These are phyloP conservation scores for Zeuzera pyrina DNA, from an alignment of 2,888 invertebrate species.

Conservation along the genomic window DNA sequence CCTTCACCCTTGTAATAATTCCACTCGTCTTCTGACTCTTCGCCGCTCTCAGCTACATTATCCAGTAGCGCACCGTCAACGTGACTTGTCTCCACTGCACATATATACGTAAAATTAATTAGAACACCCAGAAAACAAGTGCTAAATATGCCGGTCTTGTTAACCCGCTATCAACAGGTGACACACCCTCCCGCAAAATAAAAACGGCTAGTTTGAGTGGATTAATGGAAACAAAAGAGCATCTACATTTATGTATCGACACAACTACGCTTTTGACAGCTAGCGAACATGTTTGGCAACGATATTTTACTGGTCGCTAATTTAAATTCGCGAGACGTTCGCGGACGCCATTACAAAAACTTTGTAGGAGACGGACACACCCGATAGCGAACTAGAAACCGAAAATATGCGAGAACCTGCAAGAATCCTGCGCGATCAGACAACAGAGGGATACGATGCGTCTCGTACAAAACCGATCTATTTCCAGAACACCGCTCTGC, in stretches of 20 bases:
- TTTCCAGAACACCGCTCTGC: constrained; percentile 69
- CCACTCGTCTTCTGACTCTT: constrained; percentile 91
- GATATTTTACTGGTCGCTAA: constrained; percentile 62
- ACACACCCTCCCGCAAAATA: constrained; percentile 48
- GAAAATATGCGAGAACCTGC: constrained; percentile 28
- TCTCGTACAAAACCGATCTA: constrained; percentile 57
- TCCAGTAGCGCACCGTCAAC: constrained; percentile 73
- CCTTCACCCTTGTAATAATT: constrained; percentile 83
- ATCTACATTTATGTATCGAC: constrained; percentile 5
- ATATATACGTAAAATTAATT: constrained; percentile 3
- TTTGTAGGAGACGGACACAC: constrained; percentile 17
- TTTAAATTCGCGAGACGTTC: constrained; percentile 57
- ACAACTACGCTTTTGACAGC: constrained; percentile 18
- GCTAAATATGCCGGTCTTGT: not conserved
- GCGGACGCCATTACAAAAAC: constrained; percentile 65
- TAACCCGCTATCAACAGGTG: constrained; percentile 59
- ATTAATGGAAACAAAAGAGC: constrained; percentile 6
- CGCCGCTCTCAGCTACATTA: constrained; percentile 83
- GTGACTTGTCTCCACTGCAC: constrained; percentile 58
- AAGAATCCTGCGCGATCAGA: constrained; percentile 44
- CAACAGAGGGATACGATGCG: constrained; percentile 60
- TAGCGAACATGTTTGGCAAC: constrained; percentile 28
- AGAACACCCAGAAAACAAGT: not conserved
- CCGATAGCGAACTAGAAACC: constrained; percentile 17
- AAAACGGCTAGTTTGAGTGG: no score